Evolutionary conservation across 2,888 invertebrate species (phyloP), one percentile per base, ranked within the genome.

Genomic region (Nomada ruficornis): DNA sequence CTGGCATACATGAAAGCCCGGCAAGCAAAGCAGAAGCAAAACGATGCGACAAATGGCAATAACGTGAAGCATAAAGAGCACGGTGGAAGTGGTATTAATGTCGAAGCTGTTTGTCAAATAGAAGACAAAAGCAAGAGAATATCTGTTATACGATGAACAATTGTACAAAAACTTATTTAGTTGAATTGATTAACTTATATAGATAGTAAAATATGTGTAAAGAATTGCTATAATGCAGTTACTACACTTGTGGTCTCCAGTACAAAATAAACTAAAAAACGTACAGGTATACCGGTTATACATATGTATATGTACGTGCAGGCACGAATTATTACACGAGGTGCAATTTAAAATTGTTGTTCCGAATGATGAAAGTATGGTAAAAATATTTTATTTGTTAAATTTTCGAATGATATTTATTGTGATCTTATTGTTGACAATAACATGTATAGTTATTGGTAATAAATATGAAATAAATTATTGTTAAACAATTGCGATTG

Each of bases 1-100:
- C 94, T 97, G 82, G 96, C 97, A 0, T 97, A 97, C 86, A 96
- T 97, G 96, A 97, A 97, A 93, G 96, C 97, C 85, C 89, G 95
- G 74, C 94, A 95, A 86, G 90, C 93, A 0, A 88, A 77, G 50
- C 54, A 47, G 36, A 60, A 80, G 18, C 63, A 73, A 23, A 70
- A 60, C 9, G 68, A 69, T 42, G 2, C 20, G 52, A 1, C 26
- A 52, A 23, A 36, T 10, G 50, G 62, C 47, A 73, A 26, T 50
- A 59, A 65, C 52, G 15, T 44, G 26, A 80, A 75, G 42, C 23
- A 42, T 20, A 74, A 47, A 44, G 62, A 55, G 44, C 44, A 59
- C 29, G 36, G 47, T 13, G 52, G 63, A 47, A 65, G 0, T 52
- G 75, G 42, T 63, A 23, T 26, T 11, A 68, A 65, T 11, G 20